Conservation (phyloP, 2,888 invertebrate species). For the Epistrophe eligans region DNA sequence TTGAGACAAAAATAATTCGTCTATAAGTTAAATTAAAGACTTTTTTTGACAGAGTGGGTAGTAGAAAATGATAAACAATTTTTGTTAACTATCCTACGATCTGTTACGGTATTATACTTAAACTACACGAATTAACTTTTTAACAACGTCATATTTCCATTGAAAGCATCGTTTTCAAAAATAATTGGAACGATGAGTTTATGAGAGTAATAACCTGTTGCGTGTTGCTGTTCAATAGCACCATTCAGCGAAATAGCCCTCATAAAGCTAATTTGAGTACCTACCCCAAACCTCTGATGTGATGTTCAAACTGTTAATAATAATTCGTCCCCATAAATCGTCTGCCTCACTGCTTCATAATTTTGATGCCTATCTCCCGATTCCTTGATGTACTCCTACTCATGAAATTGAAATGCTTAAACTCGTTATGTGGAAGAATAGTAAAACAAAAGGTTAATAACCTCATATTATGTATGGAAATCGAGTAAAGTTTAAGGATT, state of each 20-base stretch:
- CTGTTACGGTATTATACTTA: no score
- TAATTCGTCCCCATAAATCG: background rate
- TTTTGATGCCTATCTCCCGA: background rate
- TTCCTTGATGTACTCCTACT: background rate
- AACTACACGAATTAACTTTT: background rate
- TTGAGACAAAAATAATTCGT: no score
- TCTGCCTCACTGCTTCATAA: background rate
- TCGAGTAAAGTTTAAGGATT: background rate
- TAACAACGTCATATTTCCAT: background rate
- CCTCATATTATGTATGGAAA: background rate
- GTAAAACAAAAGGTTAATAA: background rate
- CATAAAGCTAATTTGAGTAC: background rate
- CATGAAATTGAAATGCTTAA: background rate
- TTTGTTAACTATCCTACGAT: no score
- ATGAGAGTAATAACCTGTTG: background rate
- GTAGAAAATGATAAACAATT: no score
- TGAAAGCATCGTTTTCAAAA: background rate
- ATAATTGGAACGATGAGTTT: background rate
- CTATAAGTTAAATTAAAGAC: no score
- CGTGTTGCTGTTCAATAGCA: background rate
- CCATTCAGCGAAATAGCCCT: background rate
- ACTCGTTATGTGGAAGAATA: background rate
- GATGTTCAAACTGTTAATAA: background rate
- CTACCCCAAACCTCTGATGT: background rate
- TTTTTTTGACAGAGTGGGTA: no score